A percentile compares a stretch with the other conserved stretches of the same genome.
Evolutionary conservation across 2,797 vertebrate species (phyloP).

Genomic region (Eulemur coronatus): DNA sequence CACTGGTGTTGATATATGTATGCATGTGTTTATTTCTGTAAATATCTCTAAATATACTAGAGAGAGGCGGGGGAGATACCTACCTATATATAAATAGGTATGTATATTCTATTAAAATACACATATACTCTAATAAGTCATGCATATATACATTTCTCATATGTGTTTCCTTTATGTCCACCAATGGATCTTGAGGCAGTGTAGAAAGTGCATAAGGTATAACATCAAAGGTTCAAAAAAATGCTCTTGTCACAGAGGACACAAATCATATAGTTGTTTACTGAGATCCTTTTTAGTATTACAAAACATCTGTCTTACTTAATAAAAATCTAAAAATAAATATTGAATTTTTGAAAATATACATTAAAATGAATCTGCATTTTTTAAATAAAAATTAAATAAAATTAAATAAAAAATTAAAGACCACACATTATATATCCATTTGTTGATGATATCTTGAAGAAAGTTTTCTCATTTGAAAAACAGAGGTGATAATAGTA

Average conservation of each 20-base stretch:
- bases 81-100: not conserved
- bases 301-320: not conserved
- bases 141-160: no score
- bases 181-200: not conserved
- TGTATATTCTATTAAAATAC: not conserved
- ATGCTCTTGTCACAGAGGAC: not conserved
- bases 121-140: not conserved
- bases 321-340: not conserved
- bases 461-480: not conserved
- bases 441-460: not conserved
- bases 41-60: not conserved
- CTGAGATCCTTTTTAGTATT: not conserved
- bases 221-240: not conserved
- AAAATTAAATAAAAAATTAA: not conserved
- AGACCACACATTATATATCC: not conserved
- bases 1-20: not conserved
- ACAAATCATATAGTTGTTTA: not conserved
- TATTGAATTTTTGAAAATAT: not conserved
- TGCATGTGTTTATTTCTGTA: not conserved
- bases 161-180: not conserved
- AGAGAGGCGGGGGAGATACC: not conserved
- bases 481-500: not conserved
- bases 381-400: not conserved
- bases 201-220: accelerated
- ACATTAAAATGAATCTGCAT: not conserved